Percentiles rank a stretch among this genome's conserved stretches.
These are phyloP conservation scores for Upupa epops DNA, from an alignment of 2,113 vertebrate species.

Conservation along the genomic window DNA sequence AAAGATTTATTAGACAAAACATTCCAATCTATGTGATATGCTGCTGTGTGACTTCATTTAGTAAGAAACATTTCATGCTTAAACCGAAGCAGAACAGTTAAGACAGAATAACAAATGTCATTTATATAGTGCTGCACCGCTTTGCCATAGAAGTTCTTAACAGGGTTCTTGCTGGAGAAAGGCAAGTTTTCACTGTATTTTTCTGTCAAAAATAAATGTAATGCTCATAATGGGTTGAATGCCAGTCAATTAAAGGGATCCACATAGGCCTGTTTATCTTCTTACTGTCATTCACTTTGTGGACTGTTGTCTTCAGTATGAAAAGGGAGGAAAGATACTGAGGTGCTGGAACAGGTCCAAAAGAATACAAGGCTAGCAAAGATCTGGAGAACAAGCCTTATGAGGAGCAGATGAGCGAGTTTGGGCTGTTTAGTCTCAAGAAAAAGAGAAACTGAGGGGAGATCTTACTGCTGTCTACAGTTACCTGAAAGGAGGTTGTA, in stretches of 20 bases:
- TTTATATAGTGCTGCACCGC: background rate
- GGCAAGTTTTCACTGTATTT: background rate
- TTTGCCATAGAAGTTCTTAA: background rate
- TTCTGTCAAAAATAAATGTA: background rate
- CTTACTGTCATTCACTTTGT: background rate
- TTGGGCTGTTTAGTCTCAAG: too few species aligned
- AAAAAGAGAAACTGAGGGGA: too few species aligned
- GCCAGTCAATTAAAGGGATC: background rate
- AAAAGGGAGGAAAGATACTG: background rate
- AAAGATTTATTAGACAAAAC: background rate
- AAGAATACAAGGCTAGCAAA: too few species aligned
- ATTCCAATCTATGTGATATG: background rate
- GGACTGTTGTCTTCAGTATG: background rate
- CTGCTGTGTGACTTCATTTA: background rate
- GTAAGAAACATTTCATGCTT: background rate
- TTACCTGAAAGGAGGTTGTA: too few species aligned
- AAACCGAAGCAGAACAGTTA: background rate
- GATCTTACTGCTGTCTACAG: too few species aligned
- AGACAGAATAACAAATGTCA: background rate
- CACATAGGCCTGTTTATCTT: background rate
- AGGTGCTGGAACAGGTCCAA: too few species aligned
- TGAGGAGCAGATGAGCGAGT: too few species aligned
- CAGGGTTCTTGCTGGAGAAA: background rate
- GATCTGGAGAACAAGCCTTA: too few species aligned
- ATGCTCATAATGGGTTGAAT: background rate